A percentile compares a stretch with the other conserved stretches of the same genome.
Conservation (phyloP, 2,888 invertebrate genomes). For the Eupithecia insigniata region DNA sequence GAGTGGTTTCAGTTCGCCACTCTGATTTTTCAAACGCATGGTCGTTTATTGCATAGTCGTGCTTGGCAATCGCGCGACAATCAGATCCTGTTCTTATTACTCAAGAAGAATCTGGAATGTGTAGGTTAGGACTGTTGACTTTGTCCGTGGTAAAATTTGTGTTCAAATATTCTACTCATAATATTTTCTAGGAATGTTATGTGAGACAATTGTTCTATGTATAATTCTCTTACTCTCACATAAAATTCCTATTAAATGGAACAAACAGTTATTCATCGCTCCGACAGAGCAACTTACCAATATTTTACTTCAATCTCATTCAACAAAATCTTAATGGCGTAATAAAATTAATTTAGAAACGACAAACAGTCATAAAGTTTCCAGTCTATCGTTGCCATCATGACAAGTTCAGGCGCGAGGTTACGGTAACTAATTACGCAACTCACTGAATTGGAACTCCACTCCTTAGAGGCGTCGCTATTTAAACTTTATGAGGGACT, state of each 20-base stretch:
- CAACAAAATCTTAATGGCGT: slow-evolving; percentile 2
- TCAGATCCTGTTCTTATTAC: background rate
- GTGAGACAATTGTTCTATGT: no score
- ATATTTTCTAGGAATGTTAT: no score
- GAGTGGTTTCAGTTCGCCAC: background rate
- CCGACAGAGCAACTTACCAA: background rate
- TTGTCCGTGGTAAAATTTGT: no score
- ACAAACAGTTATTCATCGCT: background rate
- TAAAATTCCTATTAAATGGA: background rate
- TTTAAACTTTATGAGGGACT: slow-evolving; percentile 12
- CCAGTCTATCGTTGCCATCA: slow-evolving; percentile 16
- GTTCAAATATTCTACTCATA: no score
- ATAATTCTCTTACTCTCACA: no score
- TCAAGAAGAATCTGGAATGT: no score
- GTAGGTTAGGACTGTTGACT: no score
- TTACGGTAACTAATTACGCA: slow-evolving; percentile 15
- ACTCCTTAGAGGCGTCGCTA: slow-evolving; percentile 4
- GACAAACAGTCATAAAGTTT: slow-evolving; percentile 16
- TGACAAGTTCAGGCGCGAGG: slow-evolving; percentile 22
- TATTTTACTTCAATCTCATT: slow-evolving; percentile 1
- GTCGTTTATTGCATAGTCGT: background rate
- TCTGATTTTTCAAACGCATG: background rate
- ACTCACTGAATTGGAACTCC: slow-evolving; percentile 15
- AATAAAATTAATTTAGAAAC: slow-evolving; percentile 19
- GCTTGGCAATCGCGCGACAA: background rate